Percentiles rank a stretch among this genome's conserved stretches.
Conservation (phyloP, 2,888 invertebrate genomes). For the Andrena minutula region DNA sequence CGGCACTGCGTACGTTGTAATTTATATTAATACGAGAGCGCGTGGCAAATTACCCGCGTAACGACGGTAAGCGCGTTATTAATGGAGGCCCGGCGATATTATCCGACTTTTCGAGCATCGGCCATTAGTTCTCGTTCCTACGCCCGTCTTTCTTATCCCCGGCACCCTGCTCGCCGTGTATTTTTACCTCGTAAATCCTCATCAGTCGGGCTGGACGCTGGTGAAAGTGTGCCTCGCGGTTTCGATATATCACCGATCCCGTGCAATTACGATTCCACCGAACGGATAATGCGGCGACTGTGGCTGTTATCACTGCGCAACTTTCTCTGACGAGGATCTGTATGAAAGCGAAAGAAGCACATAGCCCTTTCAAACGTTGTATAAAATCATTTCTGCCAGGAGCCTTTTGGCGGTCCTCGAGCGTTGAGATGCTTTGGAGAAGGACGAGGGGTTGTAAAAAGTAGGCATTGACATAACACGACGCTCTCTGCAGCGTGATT, state of each 20-base stretch:
- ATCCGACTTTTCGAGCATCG: constrained; percentile 53
- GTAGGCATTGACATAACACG: background rate
- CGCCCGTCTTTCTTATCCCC: constrained; percentile 19
- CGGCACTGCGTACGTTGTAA: constrained; percentile 9
- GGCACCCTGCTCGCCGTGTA: constrained; percentile 3
- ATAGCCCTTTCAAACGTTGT: background rate
- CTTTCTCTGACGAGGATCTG: background rate
- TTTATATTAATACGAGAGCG: constrained; percentile 44
- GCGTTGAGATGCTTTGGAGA: too few species aligned
- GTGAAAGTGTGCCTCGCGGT: constrained; percentile 25
- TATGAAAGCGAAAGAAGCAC: background rate
- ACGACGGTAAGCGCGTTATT: constrained; percentile 47
- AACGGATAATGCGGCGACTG: constrained; percentile 10
- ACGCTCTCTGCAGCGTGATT: background rate
- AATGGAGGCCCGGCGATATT: constrained; percentile 36
- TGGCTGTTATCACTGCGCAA: background rate
- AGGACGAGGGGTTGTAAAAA: background rate
- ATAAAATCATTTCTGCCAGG: too few species aligned
- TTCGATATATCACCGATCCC: constrained; percentile 38
- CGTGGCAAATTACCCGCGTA: constrained; percentile 45
- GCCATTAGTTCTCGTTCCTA: constrained; percentile 51
- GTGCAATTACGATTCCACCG: constrained; percentile 22
- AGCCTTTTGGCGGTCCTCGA: too few species aligned
- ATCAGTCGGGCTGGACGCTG: constrained; percentile 27
- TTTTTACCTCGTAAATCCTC: constrained; percentile 55